Conservation (phyloP, 2,113 vertebrate species). For the Rutilus rutilus region DNA sequence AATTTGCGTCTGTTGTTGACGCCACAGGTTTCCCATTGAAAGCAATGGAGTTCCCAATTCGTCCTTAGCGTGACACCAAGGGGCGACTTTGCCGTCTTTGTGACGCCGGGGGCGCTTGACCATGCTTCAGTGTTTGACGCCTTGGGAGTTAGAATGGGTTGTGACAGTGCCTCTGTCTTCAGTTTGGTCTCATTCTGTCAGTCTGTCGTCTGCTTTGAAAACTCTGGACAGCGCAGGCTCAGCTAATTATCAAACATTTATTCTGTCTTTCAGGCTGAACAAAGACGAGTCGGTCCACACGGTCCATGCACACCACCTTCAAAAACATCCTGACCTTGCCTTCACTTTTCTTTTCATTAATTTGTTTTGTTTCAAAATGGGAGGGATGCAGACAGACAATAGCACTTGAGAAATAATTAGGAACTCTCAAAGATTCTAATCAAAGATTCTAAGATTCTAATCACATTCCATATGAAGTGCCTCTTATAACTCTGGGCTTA, state of each 20-base stretch:
- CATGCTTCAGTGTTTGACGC: too few relatives aligned
- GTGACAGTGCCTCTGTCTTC: background rate
- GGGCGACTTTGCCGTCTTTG: too few relatives aligned
- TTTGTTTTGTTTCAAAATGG: slow-evolving; percentile 13
- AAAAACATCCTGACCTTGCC: slow-evolving; percentile 33
- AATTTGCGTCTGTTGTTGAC: too few relatives aligned
- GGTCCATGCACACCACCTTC: background rate
- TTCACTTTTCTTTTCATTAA: slow-evolving; percentile 19
- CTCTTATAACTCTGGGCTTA: background rate
- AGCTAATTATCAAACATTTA: slow-evolving; percentile 50
- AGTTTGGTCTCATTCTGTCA: slow-evolving; percentile 35
- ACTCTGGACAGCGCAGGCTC: slow-evolving; percentile 7
- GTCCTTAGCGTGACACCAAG: too few relatives aligned
- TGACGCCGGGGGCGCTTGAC: too few relatives aligned
- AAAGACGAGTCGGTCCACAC: slow-evolving; percentile 22
- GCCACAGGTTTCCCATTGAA: too few relatives aligned
- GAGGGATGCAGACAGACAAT: slow-evolving; percentile 9
- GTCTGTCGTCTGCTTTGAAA: slow-evolving; percentile 21
- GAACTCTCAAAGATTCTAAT: slow-evolving; percentile 38
- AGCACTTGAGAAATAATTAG: slow-evolving; percentile 44
- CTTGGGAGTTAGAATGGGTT: too few relatives aligned
- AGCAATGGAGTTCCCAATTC: too few relatives aligned
- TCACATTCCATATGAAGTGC: slow-evolving; percentile 26
- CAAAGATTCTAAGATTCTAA: slow-evolving; percentile 45
- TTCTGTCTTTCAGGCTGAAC: slow-evolving; percentile 41